Evolutionary conservation across 2,113 vertebrate genomes (phyloP).

Genomic region (Nerophis ophidion): DNA sequence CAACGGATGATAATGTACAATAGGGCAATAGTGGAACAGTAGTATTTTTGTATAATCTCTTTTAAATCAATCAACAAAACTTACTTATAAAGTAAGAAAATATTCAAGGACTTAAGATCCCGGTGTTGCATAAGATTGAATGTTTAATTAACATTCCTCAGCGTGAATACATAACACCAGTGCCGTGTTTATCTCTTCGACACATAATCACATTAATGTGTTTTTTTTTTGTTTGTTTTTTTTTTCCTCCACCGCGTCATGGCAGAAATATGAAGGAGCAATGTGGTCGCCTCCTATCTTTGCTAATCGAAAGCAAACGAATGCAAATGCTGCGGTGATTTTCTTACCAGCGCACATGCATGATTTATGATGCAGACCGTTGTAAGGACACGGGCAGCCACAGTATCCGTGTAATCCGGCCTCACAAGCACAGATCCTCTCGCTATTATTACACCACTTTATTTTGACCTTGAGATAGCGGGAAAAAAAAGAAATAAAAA

Average conservation of each 20-base stretch:
- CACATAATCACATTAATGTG: conserved; percentile 1
- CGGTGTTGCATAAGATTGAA: background rate
- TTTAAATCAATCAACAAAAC: background rate
- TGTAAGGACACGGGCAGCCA: conserved; percentile 10
- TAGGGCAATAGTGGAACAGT: too few relatives aligned
- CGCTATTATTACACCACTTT: conserved; percentile 22
- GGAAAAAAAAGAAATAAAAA: conserved; percentile 9
- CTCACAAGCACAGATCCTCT: conserved; percentile 31
- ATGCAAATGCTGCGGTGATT: conserved; percentile 27
- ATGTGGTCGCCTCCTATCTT: conserved; percentile 14
- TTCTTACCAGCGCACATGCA: conserved; percentile 36
- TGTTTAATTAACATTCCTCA: conserved; percentile 9
- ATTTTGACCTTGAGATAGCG: conserved; percentile 32
- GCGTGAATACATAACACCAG: background rate
- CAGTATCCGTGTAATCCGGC: conserved; percentile 34
- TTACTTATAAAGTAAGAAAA: background rate
- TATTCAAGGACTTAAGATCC: background rate
- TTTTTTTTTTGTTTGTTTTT: conserved; percentile 30
- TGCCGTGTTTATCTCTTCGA: conserved; percentile 24
- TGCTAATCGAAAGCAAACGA: conserved; percentile 41
- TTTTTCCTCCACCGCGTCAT: conserved; percentile 10
- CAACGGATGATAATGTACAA: too few relatives aligned
- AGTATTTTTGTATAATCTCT: background rate
- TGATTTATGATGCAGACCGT: conserved; percentile 47
- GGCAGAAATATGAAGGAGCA: conserved; percentile 21